Percentiles rank a stretch among this genome's conserved stretches.
phyloP scores from a whole-genome alignment of 2,113 vertebrate species.

The Xenopus borealis region DNA sequence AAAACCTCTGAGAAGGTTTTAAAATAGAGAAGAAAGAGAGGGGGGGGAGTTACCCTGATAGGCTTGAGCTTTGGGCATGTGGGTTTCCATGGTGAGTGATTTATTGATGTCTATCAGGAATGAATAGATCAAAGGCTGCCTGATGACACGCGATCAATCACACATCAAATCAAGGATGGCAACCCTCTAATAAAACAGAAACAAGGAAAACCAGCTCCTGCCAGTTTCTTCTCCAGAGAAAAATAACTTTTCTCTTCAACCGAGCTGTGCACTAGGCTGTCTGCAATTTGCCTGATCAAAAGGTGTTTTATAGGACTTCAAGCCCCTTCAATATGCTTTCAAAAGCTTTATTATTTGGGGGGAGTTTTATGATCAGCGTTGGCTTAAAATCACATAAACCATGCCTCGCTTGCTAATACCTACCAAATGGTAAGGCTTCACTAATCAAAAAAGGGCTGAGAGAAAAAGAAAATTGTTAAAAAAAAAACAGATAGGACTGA shows the following conservation, averaged over 20 bases:
- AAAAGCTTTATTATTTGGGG: slow-evolving; percentile 61
- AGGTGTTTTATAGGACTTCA: slow-evolving; percentile 68
- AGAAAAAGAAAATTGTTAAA: too few relatives aligned
- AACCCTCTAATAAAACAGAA: slow-evolving; percentile 86
- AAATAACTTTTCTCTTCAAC: slow-evolving; percentile 83
- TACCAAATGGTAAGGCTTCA: slow-evolving; percentile 25
- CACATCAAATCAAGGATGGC: slow-evolving; percentile 87
- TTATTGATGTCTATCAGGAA: slow-evolving; percentile 91
- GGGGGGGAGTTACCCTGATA: slow-evolving; percentile 74
- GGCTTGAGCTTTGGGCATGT: slow-evolving; percentile 73
- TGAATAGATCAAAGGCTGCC: slow-evolving; percentile 88
- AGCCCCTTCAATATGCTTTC: slow-evolving; percentile 58
- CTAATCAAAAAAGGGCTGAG: neutral
- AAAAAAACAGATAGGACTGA: too few relatives aligned
- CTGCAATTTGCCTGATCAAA: slow-evolving; percentile 75
- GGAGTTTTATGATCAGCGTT: slow-evolving; percentile 26
- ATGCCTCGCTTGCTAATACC: slow-evolving; percentile 15
- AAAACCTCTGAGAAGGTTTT: slow-evolving; percentile 69
- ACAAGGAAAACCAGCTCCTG: slow-evolving; percentile 81
- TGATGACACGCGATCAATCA: slow-evolving; percentile 88
- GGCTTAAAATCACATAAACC: slow-evolving; percentile 23
- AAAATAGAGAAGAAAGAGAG: slow-evolving; percentile 50
- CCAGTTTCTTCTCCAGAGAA: slow-evolving; percentile 80
- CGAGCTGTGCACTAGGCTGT: slow-evolving; percentile 71
- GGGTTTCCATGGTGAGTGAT: slow-evolving; percentile 89